These are phyloP conservation scores for Todus mexicanus DNA, from an alignment of 2,797 vertebrate species.

Conservation along the genomic window DNA sequence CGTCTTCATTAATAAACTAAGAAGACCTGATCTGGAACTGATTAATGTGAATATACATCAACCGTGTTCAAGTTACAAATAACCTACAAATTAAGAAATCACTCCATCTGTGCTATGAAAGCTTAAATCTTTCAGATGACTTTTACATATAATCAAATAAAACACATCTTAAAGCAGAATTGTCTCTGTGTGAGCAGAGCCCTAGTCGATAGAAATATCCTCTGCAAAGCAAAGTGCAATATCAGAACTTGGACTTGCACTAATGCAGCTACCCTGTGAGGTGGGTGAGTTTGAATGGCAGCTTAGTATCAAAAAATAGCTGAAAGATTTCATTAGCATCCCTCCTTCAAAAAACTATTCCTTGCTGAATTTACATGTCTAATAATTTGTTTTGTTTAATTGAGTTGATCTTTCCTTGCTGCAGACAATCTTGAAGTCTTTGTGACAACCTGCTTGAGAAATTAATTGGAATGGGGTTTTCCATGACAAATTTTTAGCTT, in stretches of 20 bases:
- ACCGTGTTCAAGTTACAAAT: conserved; percentile 6
- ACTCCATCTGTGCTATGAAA: neutral
- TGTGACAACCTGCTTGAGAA: neutral
- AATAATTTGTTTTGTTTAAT: neutral
- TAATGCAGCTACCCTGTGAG: neutral
- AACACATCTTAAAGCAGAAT: neutral
- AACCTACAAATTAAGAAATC: conserved; percentile 12
- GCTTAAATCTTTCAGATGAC: neutral
- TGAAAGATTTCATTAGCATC: neutral
- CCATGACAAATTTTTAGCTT: neutral
- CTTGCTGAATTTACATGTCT: neutral
- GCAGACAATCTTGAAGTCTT: neutral
- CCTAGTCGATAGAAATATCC: neutral
- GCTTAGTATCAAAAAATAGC: neutral
- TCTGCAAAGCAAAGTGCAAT: neutral
- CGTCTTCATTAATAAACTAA: neutral
- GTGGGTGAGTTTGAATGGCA: neutral
- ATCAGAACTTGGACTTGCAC: neutral
- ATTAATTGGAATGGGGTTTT: neutral
- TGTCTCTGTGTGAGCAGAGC: neutral
- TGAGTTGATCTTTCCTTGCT: neutral
- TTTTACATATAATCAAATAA: neutral
- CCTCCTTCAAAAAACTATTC: neutral
- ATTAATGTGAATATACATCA: neutral
- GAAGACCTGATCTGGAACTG: neutral